Conservation (phyloP, 2,888 invertebrate species). For the Agrochola lota region DNA sequence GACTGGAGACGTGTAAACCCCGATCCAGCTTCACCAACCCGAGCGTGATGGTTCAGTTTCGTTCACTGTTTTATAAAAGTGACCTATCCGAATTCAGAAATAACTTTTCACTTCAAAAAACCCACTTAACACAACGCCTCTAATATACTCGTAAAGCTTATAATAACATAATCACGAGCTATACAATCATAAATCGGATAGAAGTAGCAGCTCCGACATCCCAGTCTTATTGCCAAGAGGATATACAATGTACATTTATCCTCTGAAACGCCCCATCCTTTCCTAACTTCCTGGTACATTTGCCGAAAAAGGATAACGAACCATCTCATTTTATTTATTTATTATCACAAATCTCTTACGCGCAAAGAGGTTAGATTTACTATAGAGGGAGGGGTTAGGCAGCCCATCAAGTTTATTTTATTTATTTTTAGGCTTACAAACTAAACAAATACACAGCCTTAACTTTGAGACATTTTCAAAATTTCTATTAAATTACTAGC, state of each 20-base stretch:
- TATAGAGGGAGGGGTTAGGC: conserved; percentile 1
- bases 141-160: conserved; percentile 32
- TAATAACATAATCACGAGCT: conserved; percentile 58
- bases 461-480: too few species aligned
- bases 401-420: conserved; percentile 8
- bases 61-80: too few species aligned
- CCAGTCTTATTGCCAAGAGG: conserved; percentile 49
- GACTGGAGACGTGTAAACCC: too few species aligned
- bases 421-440: not conserved
- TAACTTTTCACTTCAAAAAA: not conserved
- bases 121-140: not conserved
- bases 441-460: too few species aligned
- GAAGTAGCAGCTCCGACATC: conserved; percentile 13
- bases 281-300: conserved; percentile 43
- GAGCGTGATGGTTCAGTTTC: too few species aligned
- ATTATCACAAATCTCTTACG: conserved; percentile 20
- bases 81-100: too few species aligned
- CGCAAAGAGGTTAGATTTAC: conserved; percentile 22
- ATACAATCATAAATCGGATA: conserved; percentile 49
- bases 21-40: too few species aligned
- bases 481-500: too few species aligned
- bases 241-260: conserved; percentile 47
- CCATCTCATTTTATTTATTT: conserved; percentile 51
- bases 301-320: conserved; percentile 46
- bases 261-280: conserved; percentile 34